phyloP scores from a whole-genome alignment of 2,888 invertebrate species.

The Aphelenchoides bicaudatus region DNA sequence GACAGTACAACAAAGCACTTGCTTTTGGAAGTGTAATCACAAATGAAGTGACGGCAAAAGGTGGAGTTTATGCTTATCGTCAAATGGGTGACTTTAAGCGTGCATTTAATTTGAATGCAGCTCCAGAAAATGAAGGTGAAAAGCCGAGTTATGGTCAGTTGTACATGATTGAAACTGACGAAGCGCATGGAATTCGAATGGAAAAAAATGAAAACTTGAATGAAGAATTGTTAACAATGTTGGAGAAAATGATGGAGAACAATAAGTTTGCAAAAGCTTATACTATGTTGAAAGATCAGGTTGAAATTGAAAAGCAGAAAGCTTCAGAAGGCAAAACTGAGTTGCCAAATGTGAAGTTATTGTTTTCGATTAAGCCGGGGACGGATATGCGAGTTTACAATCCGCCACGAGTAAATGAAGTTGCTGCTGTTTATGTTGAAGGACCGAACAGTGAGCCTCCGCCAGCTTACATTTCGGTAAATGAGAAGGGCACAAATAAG shows the following conservation, averaged over 20 bases:
- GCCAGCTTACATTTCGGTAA: slow-evolving; percentile 21
- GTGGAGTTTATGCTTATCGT: slow-evolving; percentile 6
- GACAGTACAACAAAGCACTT: slow-evolving; percentile 9
- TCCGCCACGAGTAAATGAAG: slow-evolving; percentile 26
- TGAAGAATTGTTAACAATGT: background rate
- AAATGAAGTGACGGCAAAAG: background rate
- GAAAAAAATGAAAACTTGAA: background rate
- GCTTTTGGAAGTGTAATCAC: slow-evolving; percentile 15
- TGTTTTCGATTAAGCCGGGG: slow-evolving; percentile 1
- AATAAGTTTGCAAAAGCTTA: slow-evolving; percentile 16
- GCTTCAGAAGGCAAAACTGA: background rate
- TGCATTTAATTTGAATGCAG: background rate
- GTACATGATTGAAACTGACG: slow-evolving; percentile 18
- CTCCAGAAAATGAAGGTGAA: slow-evolving; percentile 18
- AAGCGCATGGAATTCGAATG: slow-evolving; percentile 9
- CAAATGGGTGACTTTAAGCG: slow-evolving; percentile 1
- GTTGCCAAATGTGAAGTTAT: background rate
- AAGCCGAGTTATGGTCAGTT: slow-evolving; percentile 5
- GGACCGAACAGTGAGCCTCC: slow-evolving; percentile 21
- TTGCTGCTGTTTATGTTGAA: slow-evolving; percentile 22
- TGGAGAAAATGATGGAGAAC: slow-evolving; percentile 20
- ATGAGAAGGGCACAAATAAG: slow-evolving; percentile 20
- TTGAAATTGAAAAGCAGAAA: slow-evolving; percentile 14
- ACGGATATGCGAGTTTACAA: slow-evolving; percentile 25
- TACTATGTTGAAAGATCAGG: slow-evolving; percentile 17